Base-by-base conservation (phyloP, 2,888 invertebrate genomes). In the Thecocarcelia acutangulata region DNA sequence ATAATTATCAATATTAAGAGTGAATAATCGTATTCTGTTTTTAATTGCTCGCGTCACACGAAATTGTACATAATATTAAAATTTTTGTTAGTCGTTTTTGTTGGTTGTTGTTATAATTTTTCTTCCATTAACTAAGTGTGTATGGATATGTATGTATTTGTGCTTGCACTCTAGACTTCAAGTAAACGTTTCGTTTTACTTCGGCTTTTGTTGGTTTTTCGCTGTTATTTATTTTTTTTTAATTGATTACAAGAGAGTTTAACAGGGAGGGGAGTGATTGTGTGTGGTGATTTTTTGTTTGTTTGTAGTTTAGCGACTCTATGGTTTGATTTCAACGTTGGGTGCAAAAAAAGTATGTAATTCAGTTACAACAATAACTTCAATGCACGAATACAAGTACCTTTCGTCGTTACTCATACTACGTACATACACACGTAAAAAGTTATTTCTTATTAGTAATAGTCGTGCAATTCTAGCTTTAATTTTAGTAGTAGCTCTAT, bases 121-220 rank as follows among this genome's bases (percentile, higher is more conserved):
- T 28, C n/a, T 28, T 28, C 52, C 52, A 28, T 46, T 46, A 33
- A 5, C 33, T 33, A 33, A 1, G 33, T 33, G 33, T 33, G 33
- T 33, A 33, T 8, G 33, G 1, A 33, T 33, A 8, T 1, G 8
- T 9, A 8, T 33, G 9, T 24, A 17, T 48, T 17, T 63, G 40
- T 17, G 37, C 19, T 15, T 63, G 63, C 15, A 15, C 5, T 24
- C 3, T 61, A 24, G 24, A 21, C 46, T 63, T 40, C 15, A 69
- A 56, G 56, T 69, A 69, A 46, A 56, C 40, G 66, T 56, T 69
- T 56, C 68, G 68, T 69, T 56, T 56, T 46, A 69, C 56, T 69
- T 69, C 68, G 68, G 37, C 19, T 48, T 50, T 69, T 42, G 48
- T 44, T 75, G n/a, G 33, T 33, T 33, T 24, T 33, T 33, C 33